Base-by-base conservation (phyloP, 2,113 vertebrate genomes). In the Callipepla californica region DNA sequence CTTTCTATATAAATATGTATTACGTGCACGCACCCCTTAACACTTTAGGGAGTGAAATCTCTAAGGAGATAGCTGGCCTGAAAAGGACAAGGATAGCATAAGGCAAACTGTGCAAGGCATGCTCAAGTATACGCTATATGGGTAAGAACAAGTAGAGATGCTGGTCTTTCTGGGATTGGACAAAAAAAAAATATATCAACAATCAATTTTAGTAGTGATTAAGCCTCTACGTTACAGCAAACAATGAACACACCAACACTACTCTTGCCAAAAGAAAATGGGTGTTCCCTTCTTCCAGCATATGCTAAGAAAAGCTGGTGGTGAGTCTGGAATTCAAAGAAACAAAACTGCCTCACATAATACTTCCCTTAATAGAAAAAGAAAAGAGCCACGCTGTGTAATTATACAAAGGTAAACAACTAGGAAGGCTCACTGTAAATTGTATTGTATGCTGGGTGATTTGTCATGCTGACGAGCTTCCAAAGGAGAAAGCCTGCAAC, bases 401-500 rank as follows among this genome's bases (percentile, higher is more conserved):
- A 94, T 90, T 74, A 74, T 32, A 22, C 45, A 7, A 63, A 91
- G 38, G 44, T 62, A 95, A 85, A 94, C 38, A 93, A 80, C 34
- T 70, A 44, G 38, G 26, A 78, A 68, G 53, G 51, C n/a, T 69
- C 20, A 58, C 3, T 70, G 76, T 51, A 80, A 89, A 59, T n/a
- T 18, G 44, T 32, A 61, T 42, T 13, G 22, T 79, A 69, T 1
- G 5, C 55, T 0, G 0, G 66, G 45, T 25, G 44, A 87, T 91
- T 83, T 78, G 28, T 75, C 69, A 70, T 3, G n/a, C 66, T 93
- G 73, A 69, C 0, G 7, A 67, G 57, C 44, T 84, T 36, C 85
- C 58, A 72, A 65, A 77, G 57, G 10, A 50, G 15, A 84, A 8
- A 50, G 61, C 13, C 69, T 73, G 36, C 20, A 86, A 58, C 58